A percentile compares a stretch with the other conserved stretches of the same genome.
Evolutionary conservation across 2,888 invertebrate genomes (phyloP).

Genomic region (Lycocerus yunnanus): DNA sequence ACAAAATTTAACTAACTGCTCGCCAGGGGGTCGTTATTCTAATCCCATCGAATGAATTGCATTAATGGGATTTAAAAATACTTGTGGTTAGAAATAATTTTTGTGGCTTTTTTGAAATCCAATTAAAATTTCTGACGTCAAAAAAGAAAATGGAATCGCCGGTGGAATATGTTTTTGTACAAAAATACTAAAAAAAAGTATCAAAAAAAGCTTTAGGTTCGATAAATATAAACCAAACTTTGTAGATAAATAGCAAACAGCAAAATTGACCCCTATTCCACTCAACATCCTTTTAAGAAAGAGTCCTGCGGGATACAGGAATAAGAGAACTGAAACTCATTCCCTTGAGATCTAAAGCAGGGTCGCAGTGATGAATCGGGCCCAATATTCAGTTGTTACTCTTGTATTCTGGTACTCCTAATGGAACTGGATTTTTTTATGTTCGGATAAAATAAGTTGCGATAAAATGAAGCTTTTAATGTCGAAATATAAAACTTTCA

Average conservation of each 20-base stretch:
- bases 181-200: background rate
- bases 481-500: constrained; percentile 16
- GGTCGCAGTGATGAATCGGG: constrained; percentile 41
- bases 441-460: constrained; percentile 35
- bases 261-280: constrained; percentile 38
- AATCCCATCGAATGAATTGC: background rate
- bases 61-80: background rate
- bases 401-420: constrained; percentile 41
- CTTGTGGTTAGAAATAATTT: background rate
- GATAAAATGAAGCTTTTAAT: constrained; percentile 36
- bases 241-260: constrained; percentile 31
- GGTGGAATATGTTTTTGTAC: background rate
- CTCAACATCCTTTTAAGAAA: constrained; percentile 36
- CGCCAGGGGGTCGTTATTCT: background rate
- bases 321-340: constrained; percentile 22
- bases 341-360: constrained; percentile 22
- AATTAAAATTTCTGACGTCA: background rate
- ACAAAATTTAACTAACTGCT: background rate
- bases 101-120: background rate
- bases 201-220: constrained; percentile 7
- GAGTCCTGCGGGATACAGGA: constrained; percentile 35
- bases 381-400: constrained; percentile 45
- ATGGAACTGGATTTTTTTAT: constrained; percentile 44
- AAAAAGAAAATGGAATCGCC: background rate
- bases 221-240: constrained; percentile 20